These are phyloP conservation scores for Ormia ochracea DNA, from an alignment of 2,888 invertebrate genomes.

Conservation along the genomic window DNA sequence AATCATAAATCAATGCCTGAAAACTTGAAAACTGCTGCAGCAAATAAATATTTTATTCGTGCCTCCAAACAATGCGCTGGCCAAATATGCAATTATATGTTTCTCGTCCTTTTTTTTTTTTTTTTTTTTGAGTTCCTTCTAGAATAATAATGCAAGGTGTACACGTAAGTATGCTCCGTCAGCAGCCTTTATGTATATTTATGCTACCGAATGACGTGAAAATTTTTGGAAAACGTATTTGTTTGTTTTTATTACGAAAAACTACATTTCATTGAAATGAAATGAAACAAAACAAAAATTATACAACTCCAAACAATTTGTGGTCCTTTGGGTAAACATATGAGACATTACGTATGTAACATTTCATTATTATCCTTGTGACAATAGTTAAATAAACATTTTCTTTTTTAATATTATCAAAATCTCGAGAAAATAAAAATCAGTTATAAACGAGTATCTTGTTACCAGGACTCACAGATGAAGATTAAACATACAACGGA, in stretches of 20 bases:
- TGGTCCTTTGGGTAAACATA: constrained; percentile 57
- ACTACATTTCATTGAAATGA: not conserved
- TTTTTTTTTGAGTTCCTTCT: no score
- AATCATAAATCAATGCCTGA: no score
- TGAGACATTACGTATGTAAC: constrained; percentile 46
- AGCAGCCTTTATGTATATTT: constrained; percentile 50
- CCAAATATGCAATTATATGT: no score
- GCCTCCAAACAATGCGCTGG: no score
- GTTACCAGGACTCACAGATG: constrained; percentile 27
- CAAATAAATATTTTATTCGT: no score
- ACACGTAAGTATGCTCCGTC: not conserved
- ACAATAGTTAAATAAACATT: constrained; percentile 24
- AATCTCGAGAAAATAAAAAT: constrained; percentile 18
- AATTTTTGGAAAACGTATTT: not conserved
- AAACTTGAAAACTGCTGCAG: no score
- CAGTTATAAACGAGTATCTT: constrained; percentile 10
- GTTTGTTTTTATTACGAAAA: not conserved
- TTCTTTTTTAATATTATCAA: constrained; percentile 45
- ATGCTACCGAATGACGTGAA: constrained; percentile 43
- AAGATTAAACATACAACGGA: constrained; percentile 45
- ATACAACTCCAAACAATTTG: constrained; percentile 24
- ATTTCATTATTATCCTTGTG: constrained; percentile 5
- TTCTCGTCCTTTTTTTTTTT: no score
- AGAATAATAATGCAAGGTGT: constrained; percentile 31
- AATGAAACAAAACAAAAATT: no score